These are phyloP conservation scores for Spea multiplicata DNA, from an alignment of 2,113 vertebrate genomes.

Conservation along the genomic window DNA sequence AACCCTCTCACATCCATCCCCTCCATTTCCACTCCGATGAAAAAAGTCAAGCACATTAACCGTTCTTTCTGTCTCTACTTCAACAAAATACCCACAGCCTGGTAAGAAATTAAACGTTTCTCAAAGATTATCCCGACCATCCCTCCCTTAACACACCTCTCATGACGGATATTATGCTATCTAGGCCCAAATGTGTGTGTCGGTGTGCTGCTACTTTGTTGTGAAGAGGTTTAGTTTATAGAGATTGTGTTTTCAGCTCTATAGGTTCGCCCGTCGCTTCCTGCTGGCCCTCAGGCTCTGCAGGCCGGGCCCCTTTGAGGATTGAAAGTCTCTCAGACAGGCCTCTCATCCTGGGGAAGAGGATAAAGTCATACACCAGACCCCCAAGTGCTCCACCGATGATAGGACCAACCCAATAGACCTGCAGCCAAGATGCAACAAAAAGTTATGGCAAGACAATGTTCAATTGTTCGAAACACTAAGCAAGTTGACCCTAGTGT, in stretches of 20 bases:
- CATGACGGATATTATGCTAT: constrained; percentile 35
- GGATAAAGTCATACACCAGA: constrained; percentile 85
- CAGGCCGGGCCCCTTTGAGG: constrained; percentile 77
- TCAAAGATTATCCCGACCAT: constrained; percentile 22
- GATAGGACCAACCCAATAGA: constrained; percentile 91
- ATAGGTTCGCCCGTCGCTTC: constrained; percentile 78
- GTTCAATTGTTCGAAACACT: no score
- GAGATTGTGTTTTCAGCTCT: constrained; percentile 87
- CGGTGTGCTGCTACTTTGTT: constrained; percentile 23
- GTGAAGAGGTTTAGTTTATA: constrained; percentile 64
- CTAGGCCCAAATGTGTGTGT: constrained; percentile 27
- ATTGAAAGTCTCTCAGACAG: constrained; percentile 85
- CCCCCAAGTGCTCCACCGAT: constrained; percentile 81
- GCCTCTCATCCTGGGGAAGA: constrained; percentile 84
- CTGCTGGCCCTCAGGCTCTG: constrained; percentile 70
- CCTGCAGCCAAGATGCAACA: constrained; percentile 63
- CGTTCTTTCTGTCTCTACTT: constrained; percentile 40
- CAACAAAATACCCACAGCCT: constrained; percentile 46
- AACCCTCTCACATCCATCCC: constrained; percentile 19
- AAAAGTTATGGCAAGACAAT: not conserved
- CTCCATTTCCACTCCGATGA: constrained; percentile 26
- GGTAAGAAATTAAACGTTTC: constrained; percentile 44
- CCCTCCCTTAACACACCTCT: constrained; percentile 28
- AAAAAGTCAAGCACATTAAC: constrained; percentile 33
- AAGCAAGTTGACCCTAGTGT: no score